These are phyloP conservation scores for Protonibea diacanthus DNA, from an alignment of 2,797 vertebrate species.

Conservation along the genomic window DNA sequence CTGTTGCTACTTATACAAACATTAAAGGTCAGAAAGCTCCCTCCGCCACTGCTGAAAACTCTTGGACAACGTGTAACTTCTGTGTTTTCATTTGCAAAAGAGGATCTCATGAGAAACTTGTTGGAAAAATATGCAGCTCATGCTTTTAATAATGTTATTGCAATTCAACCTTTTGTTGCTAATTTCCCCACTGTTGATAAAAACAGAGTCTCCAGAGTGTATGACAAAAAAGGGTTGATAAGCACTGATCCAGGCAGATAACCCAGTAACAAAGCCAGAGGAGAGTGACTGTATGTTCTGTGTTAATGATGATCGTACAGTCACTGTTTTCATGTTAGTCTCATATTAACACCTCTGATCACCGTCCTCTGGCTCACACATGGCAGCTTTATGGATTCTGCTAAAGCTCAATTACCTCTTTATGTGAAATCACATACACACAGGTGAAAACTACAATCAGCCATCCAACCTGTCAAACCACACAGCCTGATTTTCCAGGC, in stretches of 20 bases:
- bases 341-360: conserved; percentile 18
- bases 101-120: neutral
- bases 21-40: neutral
- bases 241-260: neutral
- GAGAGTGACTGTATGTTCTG: neutral
- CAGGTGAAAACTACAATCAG: conserved; percentile 63
- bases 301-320: neutral
- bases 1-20: neutral
- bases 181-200: neutral
- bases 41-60: neutral
- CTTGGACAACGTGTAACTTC: neutral
- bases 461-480: conserved; percentile 53
- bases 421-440: conserved; percentile 31
- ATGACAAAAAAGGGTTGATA: neutral
- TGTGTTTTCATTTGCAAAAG: neutral
- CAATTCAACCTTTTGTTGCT: neutral
- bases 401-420: conserved; percentile 56
- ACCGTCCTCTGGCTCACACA: conserved; percentile 8
- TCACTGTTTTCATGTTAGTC: neutral
- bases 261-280: neutral
- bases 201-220: neutral
- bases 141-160: neutral
- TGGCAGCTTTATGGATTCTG: conserved; percentile 48
- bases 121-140: neutral
- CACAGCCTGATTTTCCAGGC: conserved; percentile 65